Percentiles rank a stretch among this genome's conserved stretches.
phyloP scores from a whole-genome alignment of 1,140 invertebrate genomes.

The Drosophila simulans region DNA sequence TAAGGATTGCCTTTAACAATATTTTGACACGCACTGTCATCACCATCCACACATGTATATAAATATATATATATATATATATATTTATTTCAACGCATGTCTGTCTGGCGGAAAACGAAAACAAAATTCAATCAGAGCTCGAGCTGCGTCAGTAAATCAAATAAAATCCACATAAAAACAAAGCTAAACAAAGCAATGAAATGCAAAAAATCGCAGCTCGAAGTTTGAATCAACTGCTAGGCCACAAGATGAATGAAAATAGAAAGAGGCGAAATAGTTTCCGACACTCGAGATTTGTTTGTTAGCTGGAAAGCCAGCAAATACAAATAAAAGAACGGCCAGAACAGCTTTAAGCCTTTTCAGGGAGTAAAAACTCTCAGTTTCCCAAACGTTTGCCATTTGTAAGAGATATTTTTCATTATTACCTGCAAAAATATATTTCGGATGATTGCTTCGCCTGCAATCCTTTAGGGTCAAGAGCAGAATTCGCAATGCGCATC shows the following conservation, averaged over 20 bases:
- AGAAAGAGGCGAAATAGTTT: conserved; percentile 32
- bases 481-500: conserved; percentile 30
- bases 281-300: conserved; percentile 50
- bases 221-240: conserved; percentile 53
- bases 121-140: conserved; percentile 50
- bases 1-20: neutral
- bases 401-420: neutral
- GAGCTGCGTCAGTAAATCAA: conserved; percentile 42
- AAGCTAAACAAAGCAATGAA: conserved; percentile 6
- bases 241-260: conserved; percentile 15
- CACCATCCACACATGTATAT: neutral
- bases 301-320: conserved; percentile 17
- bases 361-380: neutral
- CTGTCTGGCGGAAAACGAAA: conserved; percentile 33
- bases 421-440: neutral
- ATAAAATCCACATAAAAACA: conserved; percentile 36
- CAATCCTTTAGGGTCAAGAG: conserved; percentile 25
- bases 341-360: too few species aligned
- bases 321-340: neutral
- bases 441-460: conserved; percentile 19
- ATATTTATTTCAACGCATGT: conserved; percentile 1
- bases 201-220: conserved; percentile 4
- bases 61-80: too few species aligned
- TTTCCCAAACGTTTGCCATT: conserved; percentile 4
- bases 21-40: conserved; percentile 16